These are phyloP conservation scores for Saxicola maurus DNA, from an alignment of 2,797 vertebrate species.

Conservation along the genomic window DNA sequence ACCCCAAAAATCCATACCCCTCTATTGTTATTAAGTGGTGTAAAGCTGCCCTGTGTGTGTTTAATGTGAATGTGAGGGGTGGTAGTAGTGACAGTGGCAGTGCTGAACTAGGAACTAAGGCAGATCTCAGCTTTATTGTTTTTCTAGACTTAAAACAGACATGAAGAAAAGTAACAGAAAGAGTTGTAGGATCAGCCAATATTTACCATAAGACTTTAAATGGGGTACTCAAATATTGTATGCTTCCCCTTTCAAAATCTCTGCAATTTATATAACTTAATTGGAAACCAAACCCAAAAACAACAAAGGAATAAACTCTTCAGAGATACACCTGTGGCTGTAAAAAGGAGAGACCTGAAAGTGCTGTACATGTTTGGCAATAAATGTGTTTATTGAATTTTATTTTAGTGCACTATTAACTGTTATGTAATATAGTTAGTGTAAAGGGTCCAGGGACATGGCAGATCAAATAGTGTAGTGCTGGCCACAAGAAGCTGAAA, in stretches of 20 bases:
- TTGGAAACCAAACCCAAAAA: slow-evolving; percentile 9
- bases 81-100: not conserved
- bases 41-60: slow-evolving; percentile 33
- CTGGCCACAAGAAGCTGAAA: slow-evolving; percentile 36
- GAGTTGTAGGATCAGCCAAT: slow-evolving; percentile 17
- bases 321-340: slow-evolving; percentile 11
- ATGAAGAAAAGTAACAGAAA: slow-evolving; percentile 1
- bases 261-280: slow-evolving; percentile 20
- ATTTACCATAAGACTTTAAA: slow-evolving; percentile 31
- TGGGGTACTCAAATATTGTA: not conserved
- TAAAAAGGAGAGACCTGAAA: slow-evolving; percentile 6
- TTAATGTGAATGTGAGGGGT: not conserved
- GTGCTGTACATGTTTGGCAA: not conserved
- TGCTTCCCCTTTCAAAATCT: slow-evolving; percentile 8
- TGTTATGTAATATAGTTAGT: slow-evolving; percentile 26
- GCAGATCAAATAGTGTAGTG: slow-evolving; percentile 27
- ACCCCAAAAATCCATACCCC: slow-evolving; percentile 73
- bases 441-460: slow-evolving; percentile 20
- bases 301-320: slow-evolving; percentile 4
- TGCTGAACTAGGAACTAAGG: not conserved
- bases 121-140: slow-evolving; percentile 25
- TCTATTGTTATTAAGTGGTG: slow-evolving; percentile 68
- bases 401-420: slow-evolving; percentile 47
- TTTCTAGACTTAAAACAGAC: slow-evolving; percentile 16
- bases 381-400: slow-evolving; percentile 41